Evolutionary conservation across 2,888 invertebrate species (phyloP).

Genomic region (Galerucella nymphaeae): DNA sequence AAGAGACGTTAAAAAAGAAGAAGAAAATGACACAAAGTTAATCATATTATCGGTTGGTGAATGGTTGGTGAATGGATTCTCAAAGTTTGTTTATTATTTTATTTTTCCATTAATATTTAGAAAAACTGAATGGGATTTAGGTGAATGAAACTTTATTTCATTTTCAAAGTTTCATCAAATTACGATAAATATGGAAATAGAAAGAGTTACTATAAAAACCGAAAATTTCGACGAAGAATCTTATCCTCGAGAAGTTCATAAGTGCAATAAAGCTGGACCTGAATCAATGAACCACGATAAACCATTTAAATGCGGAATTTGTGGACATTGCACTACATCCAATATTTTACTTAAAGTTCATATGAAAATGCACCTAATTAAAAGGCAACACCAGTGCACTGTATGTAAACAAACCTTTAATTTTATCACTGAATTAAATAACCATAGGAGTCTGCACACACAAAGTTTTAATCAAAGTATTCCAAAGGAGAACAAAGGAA

Average conservation of each 20-base stretch:
- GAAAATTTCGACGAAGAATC: slow-evolving; percentile 30
- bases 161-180: neutral
- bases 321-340: slow-evolving; percentile 36
- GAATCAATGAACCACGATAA: slow-evolving; percentile 17
- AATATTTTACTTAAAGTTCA: slow-evolving; percentile 32
- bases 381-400: slow-evolving; percentile 31
- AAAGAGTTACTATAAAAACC: slow-evolving; percentile 28
- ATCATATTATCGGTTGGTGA: neutral
- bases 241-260: slow-evolving; percentile 10
- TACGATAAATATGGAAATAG: slow-evolving; percentile 28
- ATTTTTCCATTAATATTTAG: neutral
- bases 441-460: slow-evolving; percentile 25
- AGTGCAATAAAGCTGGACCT: neutral
- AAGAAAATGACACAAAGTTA: neutral
- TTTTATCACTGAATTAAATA: slow-evolving; percentile 36
- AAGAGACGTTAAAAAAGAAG: neutral
- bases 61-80: neutral
- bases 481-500: neutral
- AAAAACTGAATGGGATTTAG: neutral
- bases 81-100: neutral
- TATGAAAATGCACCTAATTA: slow-evolving; percentile 37
- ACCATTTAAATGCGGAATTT: slow-evolving; percentile 39
- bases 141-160: neutral
- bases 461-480: slow-evolving; percentile 15
- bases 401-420: slow-evolving; percentile 33